Percentiles rank a stretch among this genome's conserved stretches.
phyloP scores from a whole-genome alignment of 2,113 vertebrate species.

The Oenanthe oenanthe region DNA sequence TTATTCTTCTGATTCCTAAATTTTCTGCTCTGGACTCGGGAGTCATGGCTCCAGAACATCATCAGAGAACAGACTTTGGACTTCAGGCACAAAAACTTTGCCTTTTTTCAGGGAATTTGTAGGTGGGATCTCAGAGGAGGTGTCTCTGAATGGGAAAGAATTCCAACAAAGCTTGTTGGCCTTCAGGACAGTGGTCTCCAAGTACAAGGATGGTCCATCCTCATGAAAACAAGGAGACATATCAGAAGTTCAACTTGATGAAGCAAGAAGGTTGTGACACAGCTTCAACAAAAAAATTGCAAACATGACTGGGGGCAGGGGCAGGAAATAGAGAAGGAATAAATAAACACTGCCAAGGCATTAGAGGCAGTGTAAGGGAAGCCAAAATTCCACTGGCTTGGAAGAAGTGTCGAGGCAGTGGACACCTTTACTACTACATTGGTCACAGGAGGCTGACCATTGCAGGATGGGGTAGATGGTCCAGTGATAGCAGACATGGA shows the following conservation, averaged over 20 bases:
- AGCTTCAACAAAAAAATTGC: background rate
- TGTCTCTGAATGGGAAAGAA: background rate
- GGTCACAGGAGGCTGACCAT: too few relatives aligned
- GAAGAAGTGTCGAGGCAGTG: background rate
- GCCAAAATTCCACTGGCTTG: background rate
- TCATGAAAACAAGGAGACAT: background rate
- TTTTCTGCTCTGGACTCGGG: background rate
- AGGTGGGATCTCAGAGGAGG: background rate
- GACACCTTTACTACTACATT: background rate
- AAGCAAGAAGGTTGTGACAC: background rate
- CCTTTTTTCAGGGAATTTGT: background rate
- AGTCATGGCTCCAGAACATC: accelerated
- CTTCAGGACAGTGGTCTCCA: background rate
- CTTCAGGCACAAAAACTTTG: background rate
- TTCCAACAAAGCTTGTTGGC: background rate
- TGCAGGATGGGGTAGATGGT: background rate
- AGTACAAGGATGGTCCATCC: background rate
- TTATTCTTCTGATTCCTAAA: background rate
- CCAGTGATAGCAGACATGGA: background rate
- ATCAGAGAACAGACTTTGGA: background rate
- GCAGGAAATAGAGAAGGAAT: background rate
- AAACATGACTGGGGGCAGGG: too few relatives aligned
- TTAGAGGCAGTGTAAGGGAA: background rate
- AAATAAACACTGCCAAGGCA: background rate
- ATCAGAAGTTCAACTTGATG: background rate